Evolutionary conservation across 2,113 vertebrate species (phyloP), one percentile per base, ranked within the genome.

Genomic region (Barbus barbus): DNA sequence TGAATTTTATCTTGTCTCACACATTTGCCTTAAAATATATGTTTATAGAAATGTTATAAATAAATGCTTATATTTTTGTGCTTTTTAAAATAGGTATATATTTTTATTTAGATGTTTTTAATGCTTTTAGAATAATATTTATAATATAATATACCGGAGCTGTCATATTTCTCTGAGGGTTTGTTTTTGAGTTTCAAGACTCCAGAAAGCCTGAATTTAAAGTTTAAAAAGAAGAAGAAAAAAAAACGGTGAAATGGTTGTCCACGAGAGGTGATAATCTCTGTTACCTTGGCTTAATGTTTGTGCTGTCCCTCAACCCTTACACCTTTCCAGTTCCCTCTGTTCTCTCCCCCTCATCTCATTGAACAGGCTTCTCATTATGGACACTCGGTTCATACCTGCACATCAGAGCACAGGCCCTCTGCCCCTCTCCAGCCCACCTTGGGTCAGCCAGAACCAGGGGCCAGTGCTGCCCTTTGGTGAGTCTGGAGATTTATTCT

Each of bases 401-500:
- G 71, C 84, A 83, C 82, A 88, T 87, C 78, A 88, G 87, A 81
- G 83, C 41, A 75, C 61, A 63, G 61, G 79, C 65, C 75, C 85
- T 83, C 61, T 87, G 87, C 83, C 72, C 88, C 67, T 61, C 86
- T 86, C 46, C 33, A 44, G 75, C 86, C 60, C 90, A 87, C 83
- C 88, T 87, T 84, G 89, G 93, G 92, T 94, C 91, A 91, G 87
- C 38, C 60, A 18, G 90, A 90, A 91, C 90, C 92, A 86, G 90
- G 86, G 92, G 86, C 92, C 91, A 80, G 69, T 83, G 87, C 88
- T 93, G 93, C 95, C 94, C 94, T 94, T 92, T 92, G 87, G 93
- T 91, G 92, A 91, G 92, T 92, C 91, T 93, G 92, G 91, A 93
- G 92, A 95, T 94, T 95, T 95, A 95, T 95, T 95, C 93, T 95